Evolutionary conservation across 2,113 vertebrate species (phyloP), one percentile per base, ranked within the genome.

Genomic region (Rhabdornis inornatus): DNA sequence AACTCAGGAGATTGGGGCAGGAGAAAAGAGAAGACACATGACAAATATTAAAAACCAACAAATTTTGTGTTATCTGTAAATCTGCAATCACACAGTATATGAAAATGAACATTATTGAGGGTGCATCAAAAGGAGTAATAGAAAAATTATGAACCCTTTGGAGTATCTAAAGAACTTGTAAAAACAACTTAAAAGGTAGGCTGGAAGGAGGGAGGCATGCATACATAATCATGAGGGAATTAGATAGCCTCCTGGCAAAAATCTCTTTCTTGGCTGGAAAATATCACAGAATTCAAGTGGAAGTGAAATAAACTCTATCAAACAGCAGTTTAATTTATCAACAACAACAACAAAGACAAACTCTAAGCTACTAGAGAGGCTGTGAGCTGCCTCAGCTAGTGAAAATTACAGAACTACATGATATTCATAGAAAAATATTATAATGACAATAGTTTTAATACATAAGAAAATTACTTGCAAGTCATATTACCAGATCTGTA

Each of bases 161-260:
- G 85, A 89, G 31, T 70, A 87, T 49, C 71, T 72, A 61, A 70
- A 94, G 82, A 91, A 76, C 69, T 90, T 94, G 55, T 80, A 42
- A 92, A 93, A 95, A 86, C 64, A 92, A 6, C 57, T 82, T 90
- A 88, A 85, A 94, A 92, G 44, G 30, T 84, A 84, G 40, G 8
- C 57, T 91, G 81, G 53, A 82, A 96, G 95, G 57, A 77, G 30
- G n/a, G 17, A 83, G 39, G 33, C 71, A 76, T 59, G 47, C 14
- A 90, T 88, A 31, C 44, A 59, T 53, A 94, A 49, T 89, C 87
- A 79, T 42, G 77, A 45, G 71, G 75, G 84, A 90, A 92, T 95
- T 96, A 82, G 81, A 88, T 47, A 94, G 50, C 81, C 57, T 94
- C 35, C 61, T 88, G 70, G 69, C 66, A 96, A 85, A 64, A 96